Evolutionary conservation across 64 coral and sea anemone species (phyloP), one percentile per base, ranked within the genome.

Genomic region (Porites lutea): DNA sequence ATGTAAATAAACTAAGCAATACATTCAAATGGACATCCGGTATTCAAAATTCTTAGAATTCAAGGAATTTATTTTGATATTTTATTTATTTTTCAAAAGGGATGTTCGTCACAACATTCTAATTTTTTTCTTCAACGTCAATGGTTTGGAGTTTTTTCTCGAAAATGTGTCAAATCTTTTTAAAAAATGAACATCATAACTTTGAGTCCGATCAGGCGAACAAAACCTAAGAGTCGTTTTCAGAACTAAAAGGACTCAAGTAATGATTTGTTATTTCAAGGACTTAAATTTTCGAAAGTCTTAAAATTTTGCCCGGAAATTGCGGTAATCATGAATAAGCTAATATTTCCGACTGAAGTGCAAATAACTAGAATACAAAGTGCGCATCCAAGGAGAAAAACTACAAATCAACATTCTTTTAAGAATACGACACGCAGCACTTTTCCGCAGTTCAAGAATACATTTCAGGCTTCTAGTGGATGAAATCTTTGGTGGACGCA

Each of bases 11-110:
- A 83, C 3, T 83, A 8, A 18, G 61, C 81, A 83, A 68, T 68
- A 83, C 62, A 65, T 83, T 67, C 14, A 83, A 67, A 21, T 50
- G 27, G 19, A 51, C 81, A 83, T 83, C 81, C 81, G 81, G 81
- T 83, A 67, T 53, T 67, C 44, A 67, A 47, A 67, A 47, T 67
- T 67, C 13, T 51, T 67, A 67, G 43, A 83, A 83, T 67, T 68
- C 6, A 12, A 83, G 62, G 81, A 83, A 83, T 83, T 65, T 37
- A 67, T 51, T 52, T n/a, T 51, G 47, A 65, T 67, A 52, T 47
- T 75, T 16, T 52, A 18, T 52, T 76, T 51, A 50, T 74, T 46
- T 74, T 74, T 43, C 48, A 44, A 22, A 9, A 43, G 43, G 8
- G 20, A 43, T 18, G 2, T 77, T 77, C 49, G 8, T 47, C 53